Base-by-base conservation (phyloP, 2,113 vertebrate genomes). In the Oreotragus oreotragus region DNA sequence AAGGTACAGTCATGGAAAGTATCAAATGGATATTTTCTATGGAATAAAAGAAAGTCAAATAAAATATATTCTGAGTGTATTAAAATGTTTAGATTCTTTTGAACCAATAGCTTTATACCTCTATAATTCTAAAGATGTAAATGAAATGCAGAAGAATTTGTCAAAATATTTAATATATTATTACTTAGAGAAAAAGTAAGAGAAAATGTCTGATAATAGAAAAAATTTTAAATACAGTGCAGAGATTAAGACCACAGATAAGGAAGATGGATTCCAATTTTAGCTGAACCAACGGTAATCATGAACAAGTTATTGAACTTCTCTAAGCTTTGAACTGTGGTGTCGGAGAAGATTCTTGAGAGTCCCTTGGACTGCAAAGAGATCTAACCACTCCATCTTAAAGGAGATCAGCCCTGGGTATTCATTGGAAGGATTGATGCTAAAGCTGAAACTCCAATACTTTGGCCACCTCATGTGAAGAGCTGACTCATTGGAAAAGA, bases 81-180 rank as follows among this genome's bases (percentile, higher is more conserved):
- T 47, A 60, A 28, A 88, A 91, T 30, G 76, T 70, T 84, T 84
- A 91, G 64, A 51, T 73, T 92, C 33, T 90, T 90, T 90, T 79
- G 85, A 97, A 81, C 43, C 27, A 60, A 36, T 53, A 84, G 43
- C 25, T 73, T 15, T 12, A 70, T 70, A 57, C 12, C 19, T 47
- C 49, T 80, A 88, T 25, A 97, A 90, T 81, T 81, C 27, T 76
- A 88, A 88, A 66, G 45, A 90, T 88, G 33, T 55, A 90, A 92
- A 36, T 6, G 91, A 88, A 93, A 86, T 49, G 12, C 19, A 94
- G 23, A 85, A 81, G 76, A 39, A n/a, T 28, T 14, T 66, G 16
- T 81, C 5, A 84, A 92, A 76, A 66, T 66, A 5, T 66, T 81
- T 70, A 85, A 45, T 76, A 80, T 27, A 84, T 84, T 91, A 58